These are phyloP conservation scores for Rhodeus uyekii DNA, from an alignment of 2,797 vertebrate species.

Conservation along the genomic window DNA sequence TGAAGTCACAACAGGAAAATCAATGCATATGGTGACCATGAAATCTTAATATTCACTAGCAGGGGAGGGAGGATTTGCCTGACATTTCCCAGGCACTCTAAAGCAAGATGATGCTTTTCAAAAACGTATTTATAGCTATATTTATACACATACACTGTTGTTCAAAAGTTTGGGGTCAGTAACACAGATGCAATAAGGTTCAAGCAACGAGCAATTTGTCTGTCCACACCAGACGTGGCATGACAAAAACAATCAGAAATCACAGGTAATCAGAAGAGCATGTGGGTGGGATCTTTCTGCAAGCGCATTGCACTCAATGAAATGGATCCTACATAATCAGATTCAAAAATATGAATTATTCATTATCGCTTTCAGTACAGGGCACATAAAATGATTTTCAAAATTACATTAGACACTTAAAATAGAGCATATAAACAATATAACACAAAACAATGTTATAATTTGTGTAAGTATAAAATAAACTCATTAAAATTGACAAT, in stretches of 20 bases:
- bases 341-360: neutral
- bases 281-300: neutral
- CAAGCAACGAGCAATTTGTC: neutral
- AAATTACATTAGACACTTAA: too few relatives aligned
- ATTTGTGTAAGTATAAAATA: neutral
- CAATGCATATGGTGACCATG: constrained; percentile 16
- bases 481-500: too few relatives aligned
- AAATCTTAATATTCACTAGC: constrained; percentile 13
- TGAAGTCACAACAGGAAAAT: constrained; percentile 17
- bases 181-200: neutral
- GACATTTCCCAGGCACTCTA: neutral
- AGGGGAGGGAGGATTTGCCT: neutral
- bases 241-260: neutral
- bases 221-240: neutral
- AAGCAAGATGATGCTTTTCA: neutral
- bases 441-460: too few relatives aligned
- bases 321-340: too few relatives aligned
- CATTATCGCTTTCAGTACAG: too few relatives aligned
- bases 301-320: too few relatives aligned
- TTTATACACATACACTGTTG: neutral
- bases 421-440: too few relatives aligned
- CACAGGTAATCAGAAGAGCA: neutral
- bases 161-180: neutral
- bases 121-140: neutral
- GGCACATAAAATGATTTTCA: too few relatives aligned